These are phyloP conservation scores for Accipiter fasciatus DNA, from an alignment of 2,797 vertebrate species.

Conservation along the genomic window DNA sequence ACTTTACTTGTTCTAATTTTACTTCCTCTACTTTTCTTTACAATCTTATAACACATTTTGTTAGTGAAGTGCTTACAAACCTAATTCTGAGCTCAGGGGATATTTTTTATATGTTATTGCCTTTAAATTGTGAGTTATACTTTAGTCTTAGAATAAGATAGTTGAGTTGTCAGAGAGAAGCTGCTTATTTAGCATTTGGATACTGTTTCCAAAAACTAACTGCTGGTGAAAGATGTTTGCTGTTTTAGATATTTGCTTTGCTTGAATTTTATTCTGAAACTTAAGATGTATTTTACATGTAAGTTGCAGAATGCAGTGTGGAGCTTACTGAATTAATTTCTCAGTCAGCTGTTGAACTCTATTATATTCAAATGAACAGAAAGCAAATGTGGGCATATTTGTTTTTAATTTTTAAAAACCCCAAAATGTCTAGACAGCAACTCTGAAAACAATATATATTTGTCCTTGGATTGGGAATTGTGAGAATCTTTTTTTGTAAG, in stretches of 20 bases:
- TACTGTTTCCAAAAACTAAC: neutral
- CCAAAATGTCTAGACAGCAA: neutral
- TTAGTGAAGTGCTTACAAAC: neutral
- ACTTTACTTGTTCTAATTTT: neutral
- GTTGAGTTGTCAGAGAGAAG: neutral
- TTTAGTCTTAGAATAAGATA: neutral
- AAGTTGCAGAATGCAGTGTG: neutral
- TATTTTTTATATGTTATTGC: neutral
- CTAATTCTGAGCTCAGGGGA: neutral
- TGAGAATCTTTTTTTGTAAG: neutral
- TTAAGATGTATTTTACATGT: neutral
- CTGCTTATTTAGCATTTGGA: neutral
- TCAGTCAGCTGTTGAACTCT: neutral
- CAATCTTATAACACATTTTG: neutral
- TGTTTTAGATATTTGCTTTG: neutral
- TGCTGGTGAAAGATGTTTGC: neutral
- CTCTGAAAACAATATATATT: neutral
- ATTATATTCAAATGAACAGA: neutral
- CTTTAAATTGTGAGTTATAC: neutral
- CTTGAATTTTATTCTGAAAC: neutral
- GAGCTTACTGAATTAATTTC: neutral
- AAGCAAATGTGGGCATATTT: neutral
- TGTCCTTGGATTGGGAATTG: neutral
- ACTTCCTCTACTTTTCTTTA: neutral
- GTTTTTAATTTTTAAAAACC: neutral